A percentile compares a stretch with the other conserved stretches of the same genome.
Evolutionary conservation across 1,140 invertebrate genomes (phyloP).

Genomic region (Meloidogyne chitwoodi): DNA sequence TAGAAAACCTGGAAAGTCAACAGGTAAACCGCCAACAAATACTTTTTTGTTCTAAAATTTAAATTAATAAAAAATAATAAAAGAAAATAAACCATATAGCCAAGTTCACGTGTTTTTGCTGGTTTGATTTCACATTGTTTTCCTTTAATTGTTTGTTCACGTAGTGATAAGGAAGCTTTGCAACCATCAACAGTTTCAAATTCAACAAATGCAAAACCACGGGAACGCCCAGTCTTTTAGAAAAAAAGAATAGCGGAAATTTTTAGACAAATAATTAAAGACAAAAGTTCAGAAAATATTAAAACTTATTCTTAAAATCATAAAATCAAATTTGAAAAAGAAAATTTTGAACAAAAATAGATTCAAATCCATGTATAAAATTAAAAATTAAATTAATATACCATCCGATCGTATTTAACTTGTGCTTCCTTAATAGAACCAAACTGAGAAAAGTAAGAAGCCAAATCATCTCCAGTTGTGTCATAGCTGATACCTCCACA

Average conservation of each 20-base stretch:
- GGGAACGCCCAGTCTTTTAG: conserved; percentile 37
- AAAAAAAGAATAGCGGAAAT: background rate
- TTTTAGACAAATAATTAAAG: background rate
- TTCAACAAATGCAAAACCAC: conserved; percentile 59
- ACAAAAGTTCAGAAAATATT: too few species aligned
- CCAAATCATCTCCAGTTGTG: conserved; percentile 53
- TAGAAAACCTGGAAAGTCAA: conserved; percentile 44
- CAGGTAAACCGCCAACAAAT: conserved; percentile 57
- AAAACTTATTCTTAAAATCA: too few species aligned
- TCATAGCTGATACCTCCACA: conserved; percentile 58
- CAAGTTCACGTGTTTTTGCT: conserved; percentile 53
- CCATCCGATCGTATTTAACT: conserved; percentile 57
- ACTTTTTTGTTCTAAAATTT: conserved; percentile 56
- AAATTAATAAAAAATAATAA: background rate
- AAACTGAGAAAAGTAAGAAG: conserved; percentile 49
- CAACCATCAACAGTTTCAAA: conserved; percentile 56
- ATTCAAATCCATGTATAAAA: too few species aligned
- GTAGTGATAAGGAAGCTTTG: conserved; percentile 47
- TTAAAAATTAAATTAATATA: conserved; percentile 22
- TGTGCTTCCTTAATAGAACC: conserved; percentile 58
- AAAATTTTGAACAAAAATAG: too few species aligned
- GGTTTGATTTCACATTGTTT: conserved; percentile 58
- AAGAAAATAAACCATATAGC: conserved; percentile 10
- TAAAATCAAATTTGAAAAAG: too few species aligned
- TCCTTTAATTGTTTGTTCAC: conserved; percentile 56